phyloP scores from a whole-genome alignment of 2,113 vertebrate species.

The Poecile atricapillus region DNA sequence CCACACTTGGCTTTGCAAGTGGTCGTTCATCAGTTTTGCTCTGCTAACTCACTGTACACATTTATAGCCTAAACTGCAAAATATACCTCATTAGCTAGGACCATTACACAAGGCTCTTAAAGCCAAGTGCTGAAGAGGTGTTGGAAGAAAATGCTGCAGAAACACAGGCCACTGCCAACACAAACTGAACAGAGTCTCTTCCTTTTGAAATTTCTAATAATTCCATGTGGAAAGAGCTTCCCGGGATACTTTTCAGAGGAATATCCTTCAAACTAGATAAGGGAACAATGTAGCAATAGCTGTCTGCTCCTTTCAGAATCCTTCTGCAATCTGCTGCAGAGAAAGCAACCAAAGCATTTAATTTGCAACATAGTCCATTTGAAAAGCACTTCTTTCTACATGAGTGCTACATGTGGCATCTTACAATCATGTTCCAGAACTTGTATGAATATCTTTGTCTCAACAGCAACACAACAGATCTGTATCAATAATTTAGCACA shows the following conservation, averaged over 20 bases:
- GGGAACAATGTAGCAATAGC: not conserved
- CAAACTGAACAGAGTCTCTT: not conserved
- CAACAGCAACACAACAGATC: not conserved
- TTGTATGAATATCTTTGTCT: not conserved
- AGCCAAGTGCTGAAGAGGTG: not conserved
- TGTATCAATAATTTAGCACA: not conserved
- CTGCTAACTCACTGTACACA: not conserved
- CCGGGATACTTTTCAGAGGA: not conserved
- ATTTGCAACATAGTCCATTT: not conserved
- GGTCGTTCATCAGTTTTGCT: slow-evolving; percentile 5
- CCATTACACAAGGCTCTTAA: not conserved
- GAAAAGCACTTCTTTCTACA: not conserved
- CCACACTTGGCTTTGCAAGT: not conserved
- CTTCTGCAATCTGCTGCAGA: not conserved
- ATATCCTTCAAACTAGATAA: not conserved
- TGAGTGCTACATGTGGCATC: not conserved
- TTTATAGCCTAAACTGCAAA: not conserved
- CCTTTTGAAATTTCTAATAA: not conserved
- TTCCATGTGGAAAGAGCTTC: not conserved
- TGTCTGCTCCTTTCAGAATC: not conserved
- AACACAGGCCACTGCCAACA: not conserved
- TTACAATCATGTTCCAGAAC: not conserved
- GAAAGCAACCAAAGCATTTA: not conserved
- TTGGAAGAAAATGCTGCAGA: not conserved
- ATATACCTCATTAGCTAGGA: not conserved